Evolutionary conservation across 1,140 invertebrate species (phyloP), one percentile per base, ranked within the genome.

Genomic region (Drosophila pachea): DNA sequence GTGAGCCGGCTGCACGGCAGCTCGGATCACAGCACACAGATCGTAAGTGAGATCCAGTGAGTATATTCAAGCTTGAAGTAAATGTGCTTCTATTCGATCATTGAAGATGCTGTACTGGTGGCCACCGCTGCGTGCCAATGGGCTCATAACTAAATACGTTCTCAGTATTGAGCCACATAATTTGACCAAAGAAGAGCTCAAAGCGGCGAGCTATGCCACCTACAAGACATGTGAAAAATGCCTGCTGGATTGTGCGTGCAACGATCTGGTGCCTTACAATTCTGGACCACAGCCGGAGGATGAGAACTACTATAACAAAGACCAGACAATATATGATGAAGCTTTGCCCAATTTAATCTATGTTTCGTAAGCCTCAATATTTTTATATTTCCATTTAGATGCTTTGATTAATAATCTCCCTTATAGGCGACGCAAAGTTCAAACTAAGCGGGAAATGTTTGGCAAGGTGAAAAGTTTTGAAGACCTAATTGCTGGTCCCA

Each of bases 51-150:
- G 83, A 60, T 0, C 7, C 4, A 33, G 12, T 9, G 32, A 14
- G 1, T 0, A 2, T 16, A 9, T 9, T 4, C 2, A 2, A 16
- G 22, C 33, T 14, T 11, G 5, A 16, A 0, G 4, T 55, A n/a
- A n/a, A 11, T 40, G 12, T 56, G 4, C n/a, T 12, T 16, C n/a
- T 11, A 36, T 7, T 55, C 6, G 6, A 40, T 43, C 11, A 0
- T 14, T 40, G 56, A 2, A 89, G 87, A 38, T 72, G 0, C 7
- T 89, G 0, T 72, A 83, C 33, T 89, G 87, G 87, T 89, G 87
- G 87, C 87, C 87, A 48, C 87, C 87, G 7, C 55, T 33, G n/a
- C 74, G 63, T 12, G 73, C 77, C 0, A 89, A 89, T 49, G 87
- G 87, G 0, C 29, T 53, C 48, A 87, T 89, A 4, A 53, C 36